These are phyloP conservation scores for Odontophorus gujanensis DNA, from an alignment of 2,113 vertebrate species.

Conservation along the genomic window DNA sequence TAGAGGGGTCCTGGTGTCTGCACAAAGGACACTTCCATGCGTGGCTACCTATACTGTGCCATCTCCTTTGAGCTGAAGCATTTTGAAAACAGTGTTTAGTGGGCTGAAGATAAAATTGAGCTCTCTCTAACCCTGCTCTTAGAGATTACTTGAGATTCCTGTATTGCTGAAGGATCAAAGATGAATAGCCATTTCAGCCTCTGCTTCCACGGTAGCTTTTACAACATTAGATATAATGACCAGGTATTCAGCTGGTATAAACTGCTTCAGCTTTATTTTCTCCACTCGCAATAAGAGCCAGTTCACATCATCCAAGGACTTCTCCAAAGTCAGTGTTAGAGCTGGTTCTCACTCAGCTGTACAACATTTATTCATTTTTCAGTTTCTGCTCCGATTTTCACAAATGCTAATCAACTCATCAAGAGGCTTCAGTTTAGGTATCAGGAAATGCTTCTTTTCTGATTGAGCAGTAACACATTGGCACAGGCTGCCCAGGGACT, in stretches of 20 bases:
- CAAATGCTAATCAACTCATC: neutral
- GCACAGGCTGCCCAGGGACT: too few relatives aligned
- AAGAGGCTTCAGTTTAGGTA: neutral
- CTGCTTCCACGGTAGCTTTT: constrained; percentile 19
- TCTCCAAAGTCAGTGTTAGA: neutral
- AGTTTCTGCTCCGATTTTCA: neutral
- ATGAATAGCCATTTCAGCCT: constrained; percentile 9
- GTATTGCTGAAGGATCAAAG: neutral
- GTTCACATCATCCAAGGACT: constrained; percentile 15
- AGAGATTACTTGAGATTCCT: neutral
- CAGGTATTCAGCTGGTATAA: constrained; percentile 35
- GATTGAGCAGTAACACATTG: too few relatives aligned
- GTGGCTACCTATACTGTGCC: neutral
- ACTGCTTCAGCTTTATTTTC: constrained; percentile 33
- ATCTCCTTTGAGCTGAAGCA: neutral
- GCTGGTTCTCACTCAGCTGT: neutral
- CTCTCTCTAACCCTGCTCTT: neutral
- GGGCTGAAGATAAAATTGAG: neutral
- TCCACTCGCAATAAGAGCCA: neutral
- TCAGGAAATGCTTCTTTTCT: too few relatives aligned
- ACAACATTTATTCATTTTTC: neutral
- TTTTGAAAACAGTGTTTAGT: neutral
- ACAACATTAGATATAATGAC: constrained; percentile 4
- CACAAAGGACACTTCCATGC: neutral
- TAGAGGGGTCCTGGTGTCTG: neutral